phyloP scores from a whole-genome alignment of 2,888 invertebrate genomes.

The Philonicus albiceps region DNA sequence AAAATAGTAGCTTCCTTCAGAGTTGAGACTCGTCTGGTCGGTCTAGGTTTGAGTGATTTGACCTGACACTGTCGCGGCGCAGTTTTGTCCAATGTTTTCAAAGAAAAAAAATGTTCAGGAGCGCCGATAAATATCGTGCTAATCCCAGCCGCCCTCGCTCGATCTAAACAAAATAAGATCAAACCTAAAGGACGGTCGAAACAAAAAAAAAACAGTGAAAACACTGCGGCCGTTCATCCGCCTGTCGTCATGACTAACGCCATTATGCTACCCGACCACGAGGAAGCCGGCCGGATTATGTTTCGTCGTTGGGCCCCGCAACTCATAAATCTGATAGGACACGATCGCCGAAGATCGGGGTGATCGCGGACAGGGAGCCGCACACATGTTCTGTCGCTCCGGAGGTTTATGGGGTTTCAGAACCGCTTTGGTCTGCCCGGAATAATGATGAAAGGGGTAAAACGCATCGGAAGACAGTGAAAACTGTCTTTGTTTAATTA shows the following conservation, averaged over 20 bases:
- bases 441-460: not conserved
- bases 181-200: not conserved
- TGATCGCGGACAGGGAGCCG: not conserved
- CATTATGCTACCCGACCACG: constrained; percentile 12
- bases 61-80: not conserved
- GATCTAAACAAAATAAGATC: constrained; percentile 13
- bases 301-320: not conserved
- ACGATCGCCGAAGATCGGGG: not conserved
- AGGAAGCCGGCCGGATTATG: not conserved
- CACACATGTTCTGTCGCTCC: constrained; percentile 28
- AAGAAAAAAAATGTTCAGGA: not conserved
- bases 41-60: not conserved
- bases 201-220: not conserved
- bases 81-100: constrained; percentile 5
- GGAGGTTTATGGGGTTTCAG: not conserved
- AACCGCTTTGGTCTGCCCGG: constrained; percentile 4
- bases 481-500: not conserved
- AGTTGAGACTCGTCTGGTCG: not conserved
- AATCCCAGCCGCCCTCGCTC: not conserved
- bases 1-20: not conserved
- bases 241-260: constrained; percentile 21
- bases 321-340: constrained; percentile 34
- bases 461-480: not conserved
- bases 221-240: constrained; percentile 2
- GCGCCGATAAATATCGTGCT: constrained; percentile 19